Evolutionary conservation across 2,797 vertebrate species (phyloP).

Genomic region (Petrocephalus schoutedeni): DNA sequence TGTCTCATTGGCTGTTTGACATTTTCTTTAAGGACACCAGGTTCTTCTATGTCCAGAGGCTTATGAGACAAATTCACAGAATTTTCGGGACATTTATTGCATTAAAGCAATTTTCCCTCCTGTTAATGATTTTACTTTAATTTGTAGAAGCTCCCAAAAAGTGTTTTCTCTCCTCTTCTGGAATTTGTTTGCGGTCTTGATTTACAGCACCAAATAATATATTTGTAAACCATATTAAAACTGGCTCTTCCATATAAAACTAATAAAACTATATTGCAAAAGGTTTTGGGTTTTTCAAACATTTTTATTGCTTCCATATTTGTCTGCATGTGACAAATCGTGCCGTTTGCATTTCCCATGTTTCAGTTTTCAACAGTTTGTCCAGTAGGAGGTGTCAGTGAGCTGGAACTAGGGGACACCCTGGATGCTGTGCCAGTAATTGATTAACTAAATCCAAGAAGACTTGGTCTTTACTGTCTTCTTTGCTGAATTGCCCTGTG

Average conservation of each 20-base stretch:
- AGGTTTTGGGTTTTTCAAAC: neutral
- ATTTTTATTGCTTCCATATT: neutral
- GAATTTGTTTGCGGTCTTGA: neutral
- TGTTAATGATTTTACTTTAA: slow-evolving; percentile 2
- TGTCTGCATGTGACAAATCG: neutral
- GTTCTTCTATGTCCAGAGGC: neutral
- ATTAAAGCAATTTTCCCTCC: neutral
- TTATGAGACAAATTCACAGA: neutral
- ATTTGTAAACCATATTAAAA: slow-evolving; percentile 4
- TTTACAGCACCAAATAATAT: neutral
- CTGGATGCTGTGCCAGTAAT: neutral
- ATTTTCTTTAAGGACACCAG: neutral
- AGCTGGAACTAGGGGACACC: neutral
- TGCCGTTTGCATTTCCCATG: neutral
- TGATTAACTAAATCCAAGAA: neutral
- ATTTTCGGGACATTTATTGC: neutral
- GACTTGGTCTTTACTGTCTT: neutral
- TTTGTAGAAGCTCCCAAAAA: neutral
- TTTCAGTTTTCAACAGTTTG: neutral
- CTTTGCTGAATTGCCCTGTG: neutral
- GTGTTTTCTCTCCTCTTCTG: neutral
- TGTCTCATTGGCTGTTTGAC: neutral
- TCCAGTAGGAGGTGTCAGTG: neutral
- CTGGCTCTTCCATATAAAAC: neutral
- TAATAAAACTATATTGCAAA: slow-evolving; percentile 6